Conservation (phyloP, 2,797 vertebrate genomes). For the Furcifer pardalis region DNA sequence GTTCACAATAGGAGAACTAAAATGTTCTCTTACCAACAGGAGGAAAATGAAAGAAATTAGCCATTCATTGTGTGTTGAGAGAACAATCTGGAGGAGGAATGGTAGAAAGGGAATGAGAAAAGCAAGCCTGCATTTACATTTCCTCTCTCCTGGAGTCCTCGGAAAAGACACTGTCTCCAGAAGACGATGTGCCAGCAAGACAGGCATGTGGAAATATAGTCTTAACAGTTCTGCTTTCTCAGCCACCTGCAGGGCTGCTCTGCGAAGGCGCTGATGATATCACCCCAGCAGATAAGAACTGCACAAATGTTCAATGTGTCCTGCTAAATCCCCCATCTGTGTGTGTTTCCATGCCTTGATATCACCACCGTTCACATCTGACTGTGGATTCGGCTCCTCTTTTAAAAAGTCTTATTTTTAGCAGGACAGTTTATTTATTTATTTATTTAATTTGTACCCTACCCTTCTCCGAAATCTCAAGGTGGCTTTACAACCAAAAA, state of each 20-base stretch:
- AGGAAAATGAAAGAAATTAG: constrained; percentile 36
- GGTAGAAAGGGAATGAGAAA: not conserved
- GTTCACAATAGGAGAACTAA: constrained; percentile 16
- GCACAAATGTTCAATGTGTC: rapidly evolving
- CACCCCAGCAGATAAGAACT: not conserved
- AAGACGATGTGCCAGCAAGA: not conserved
- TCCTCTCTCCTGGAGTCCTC: constrained; percentile 3
- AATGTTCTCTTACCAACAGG: constrained; percentile 1
- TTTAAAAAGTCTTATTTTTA: not conserved
- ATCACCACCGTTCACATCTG: not conserved
- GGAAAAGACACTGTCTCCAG: not conserved
- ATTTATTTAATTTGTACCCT: no score
- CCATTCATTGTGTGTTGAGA: not conserved
- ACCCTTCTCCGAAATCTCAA: no score
- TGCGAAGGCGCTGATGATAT: not conserved
- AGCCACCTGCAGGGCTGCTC: not conserved
- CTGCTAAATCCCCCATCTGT: not conserved
- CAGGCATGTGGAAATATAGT: not conserved
- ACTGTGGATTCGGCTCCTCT: not conserved
- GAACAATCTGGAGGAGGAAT: constrained; percentile 44
- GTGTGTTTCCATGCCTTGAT: not conserved
- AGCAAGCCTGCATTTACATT: not conserved
- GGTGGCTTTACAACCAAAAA: no score
- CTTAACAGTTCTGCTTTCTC: not conserved
- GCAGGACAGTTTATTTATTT: no score